Conservation (phyloP, 2,113 vertebrate genomes). For the Morphnarchus princeps region DNA sequence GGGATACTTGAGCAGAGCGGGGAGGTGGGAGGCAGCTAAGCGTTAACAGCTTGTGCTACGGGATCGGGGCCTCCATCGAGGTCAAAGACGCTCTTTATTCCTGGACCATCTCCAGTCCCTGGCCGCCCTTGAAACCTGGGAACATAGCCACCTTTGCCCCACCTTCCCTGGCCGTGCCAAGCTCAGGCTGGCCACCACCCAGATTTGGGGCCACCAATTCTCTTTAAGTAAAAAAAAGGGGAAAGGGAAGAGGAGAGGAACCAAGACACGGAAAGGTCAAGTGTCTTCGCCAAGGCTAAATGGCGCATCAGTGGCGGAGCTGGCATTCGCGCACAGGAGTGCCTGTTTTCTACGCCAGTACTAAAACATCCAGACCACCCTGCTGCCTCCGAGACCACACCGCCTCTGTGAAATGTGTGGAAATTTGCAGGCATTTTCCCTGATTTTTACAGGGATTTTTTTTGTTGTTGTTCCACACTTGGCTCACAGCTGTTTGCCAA, state of each 20-base stretch:
- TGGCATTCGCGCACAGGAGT: background rate
- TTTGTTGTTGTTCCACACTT: conserved; percentile 67
- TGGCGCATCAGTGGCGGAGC: background rate
- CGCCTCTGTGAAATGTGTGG: conserved; percentile 70
- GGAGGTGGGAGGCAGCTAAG: conserved; percentile 33
- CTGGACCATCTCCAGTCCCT: conserved; percentile 50
- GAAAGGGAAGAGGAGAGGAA: background rate
- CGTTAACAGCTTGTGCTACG: conserved; percentile 7
- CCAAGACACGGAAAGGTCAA: background rate
- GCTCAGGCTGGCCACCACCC: conserved; percentile 46
- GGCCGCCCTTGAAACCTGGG: conserved; percentile 56
- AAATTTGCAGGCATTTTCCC: conserved; percentile 72
- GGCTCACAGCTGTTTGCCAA: conserved; percentile 72
- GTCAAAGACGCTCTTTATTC: conserved; percentile 25
- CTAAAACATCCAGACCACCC: conserved; percentile 70
- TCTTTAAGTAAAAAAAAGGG: background rate
- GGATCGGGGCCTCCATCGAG: background rate
- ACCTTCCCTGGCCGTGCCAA: conserved; percentile 65
- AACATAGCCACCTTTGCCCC: conserved; percentile 71
- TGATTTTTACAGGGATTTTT: conserved; percentile 73
- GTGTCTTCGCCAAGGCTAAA: background rate
- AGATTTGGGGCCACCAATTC: conserved; percentile 27
- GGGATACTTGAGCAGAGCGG: background rate
- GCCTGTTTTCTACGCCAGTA: conserved; percentile 33
- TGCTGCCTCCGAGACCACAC: conserved; percentile 67